These are phyloP conservation scores for Carassius carassius DNA, from an alignment of 2,113 vertebrate genomes.

Conservation along the genomic window DNA sequence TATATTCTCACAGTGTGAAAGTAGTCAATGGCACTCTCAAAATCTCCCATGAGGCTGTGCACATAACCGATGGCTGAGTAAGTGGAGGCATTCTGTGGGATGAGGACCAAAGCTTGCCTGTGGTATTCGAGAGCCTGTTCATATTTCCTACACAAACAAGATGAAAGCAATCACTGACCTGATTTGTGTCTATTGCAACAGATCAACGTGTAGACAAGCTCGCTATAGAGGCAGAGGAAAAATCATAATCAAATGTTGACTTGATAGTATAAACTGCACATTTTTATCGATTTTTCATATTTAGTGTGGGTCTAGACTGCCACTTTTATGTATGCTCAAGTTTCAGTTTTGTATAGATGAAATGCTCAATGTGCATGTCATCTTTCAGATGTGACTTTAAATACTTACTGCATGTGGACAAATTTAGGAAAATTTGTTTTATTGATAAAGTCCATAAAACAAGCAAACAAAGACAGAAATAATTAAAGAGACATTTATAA, in stretches of 20 bases:
- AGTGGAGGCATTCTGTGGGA: conserved; percentile 96
- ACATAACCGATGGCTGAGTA: conserved; percentile 97
- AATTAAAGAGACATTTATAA: background rate
- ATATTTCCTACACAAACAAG: conserved; percentile 75
- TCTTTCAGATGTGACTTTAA: background rate
- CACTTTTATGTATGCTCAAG: background rate
- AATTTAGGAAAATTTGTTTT: background rate
- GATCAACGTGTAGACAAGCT: background rate
- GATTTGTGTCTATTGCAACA: background rate
- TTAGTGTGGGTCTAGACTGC: background rate
- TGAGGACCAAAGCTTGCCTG: conserved; percentile 92
- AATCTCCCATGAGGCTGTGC: conserved; percentile 96
- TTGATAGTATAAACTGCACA: background rate
- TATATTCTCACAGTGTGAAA: conserved; percentile 88
- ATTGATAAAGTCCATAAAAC: background rate
- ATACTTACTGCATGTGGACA: background rate
- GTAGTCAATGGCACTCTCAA: conserved; percentile 97
- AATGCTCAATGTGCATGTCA: background rate
- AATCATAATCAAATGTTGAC: background rate
- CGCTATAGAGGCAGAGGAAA: background rate
- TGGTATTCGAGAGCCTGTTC: conserved; percentile 96
- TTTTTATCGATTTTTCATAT: background rate
- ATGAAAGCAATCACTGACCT: conserved; percentile 12
- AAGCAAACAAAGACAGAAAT: background rate
- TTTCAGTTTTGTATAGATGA: background rate